Base-by-base conservation (phyloP, 2,797 vertebrate genomes). In the Falco columbarius region DNA sequence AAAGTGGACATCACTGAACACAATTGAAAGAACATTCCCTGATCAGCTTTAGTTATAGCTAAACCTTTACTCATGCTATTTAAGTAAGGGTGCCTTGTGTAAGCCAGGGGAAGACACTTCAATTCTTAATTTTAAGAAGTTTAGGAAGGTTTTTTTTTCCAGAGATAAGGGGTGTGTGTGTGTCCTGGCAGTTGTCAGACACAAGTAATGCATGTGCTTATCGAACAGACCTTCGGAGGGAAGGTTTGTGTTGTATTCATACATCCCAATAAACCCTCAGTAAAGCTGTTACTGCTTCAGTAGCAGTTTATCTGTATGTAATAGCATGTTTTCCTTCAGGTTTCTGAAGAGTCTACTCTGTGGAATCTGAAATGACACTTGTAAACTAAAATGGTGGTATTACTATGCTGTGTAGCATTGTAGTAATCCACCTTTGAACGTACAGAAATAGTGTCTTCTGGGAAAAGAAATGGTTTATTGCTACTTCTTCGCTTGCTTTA, bases 361-460 rank as follows among this genome's bases (percentile, higher is more conserved):
- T 47, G 63, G 26, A 52, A 30, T 26, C 32, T 2, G 1, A 83
- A 59, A 38, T 34, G 14, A 17, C 22, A 4, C 6, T 29, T 36
- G 38, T 74, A 24, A 58, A 44, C 24, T 46, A 3, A 61, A 71
- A 38, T 12, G 24, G 18, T 19, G 20, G 13, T n/a, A 23, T 44
- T 29, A 32, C 38, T n/a, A 1, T 46, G 42, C 27, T 55, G 0
- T 17, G 1, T 10, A 20, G 56, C 29, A 9, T 20, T 11, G 7
- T 8, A 34, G 24, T 49, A 24, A 90, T 51, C 20, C 20, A 16
- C 21, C 18, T 46, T 6, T 61, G 49, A 54, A 55, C 14, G 5
- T n/a, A 14, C 10, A 65, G 32, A 55, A 30, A 20, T 32, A 21
- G 21, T 4, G 10, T 29, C 11, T 70, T 36, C 22, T 16, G 14